phyloP scores from a whole-genome alignment of 2,113 vertebrate genomes.

The Isurus oxyrinchus region DNA sequence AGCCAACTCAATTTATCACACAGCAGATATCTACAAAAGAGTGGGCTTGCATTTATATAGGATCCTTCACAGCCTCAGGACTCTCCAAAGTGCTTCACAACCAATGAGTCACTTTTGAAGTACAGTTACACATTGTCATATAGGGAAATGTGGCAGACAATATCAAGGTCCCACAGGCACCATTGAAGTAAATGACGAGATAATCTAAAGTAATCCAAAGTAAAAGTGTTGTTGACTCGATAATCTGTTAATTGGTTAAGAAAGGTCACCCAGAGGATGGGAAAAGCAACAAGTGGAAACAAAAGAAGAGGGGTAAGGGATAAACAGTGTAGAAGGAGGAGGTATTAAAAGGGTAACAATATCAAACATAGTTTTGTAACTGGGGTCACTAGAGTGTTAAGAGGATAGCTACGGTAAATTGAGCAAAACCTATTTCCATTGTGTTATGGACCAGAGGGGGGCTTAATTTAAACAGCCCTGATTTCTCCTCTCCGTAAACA shows the following conservation, averaged over 20 bases:
- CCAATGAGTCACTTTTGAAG: background rate
- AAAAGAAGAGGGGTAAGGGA: background rate
- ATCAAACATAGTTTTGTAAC: too few relatives aligned
- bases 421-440: too few relatives aligned
- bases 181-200: background rate
- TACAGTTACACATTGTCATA: background rate
- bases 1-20: background rate
- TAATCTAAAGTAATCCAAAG: too few relatives aligned
- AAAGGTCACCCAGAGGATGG: background rate
- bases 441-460: too few relatives aligned
- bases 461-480: too few relatives aligned
- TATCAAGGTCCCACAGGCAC: background rate
- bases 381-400: background rate
- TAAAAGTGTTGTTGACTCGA: background rate
- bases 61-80: background rate
- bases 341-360: background rate
- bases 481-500: too few relatives aligned
- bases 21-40: background rate
- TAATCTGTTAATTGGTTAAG: background rate
- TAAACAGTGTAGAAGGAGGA: background rate
- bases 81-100: background rate
- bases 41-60: background rate
- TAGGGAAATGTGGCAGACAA: background rate
- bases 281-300: background rate
- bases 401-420: background rate